Evolutionary conservation across 1,140 invertebrate genomes (phyloP).

Genomic region (Penaeus vannamei): DNA sequence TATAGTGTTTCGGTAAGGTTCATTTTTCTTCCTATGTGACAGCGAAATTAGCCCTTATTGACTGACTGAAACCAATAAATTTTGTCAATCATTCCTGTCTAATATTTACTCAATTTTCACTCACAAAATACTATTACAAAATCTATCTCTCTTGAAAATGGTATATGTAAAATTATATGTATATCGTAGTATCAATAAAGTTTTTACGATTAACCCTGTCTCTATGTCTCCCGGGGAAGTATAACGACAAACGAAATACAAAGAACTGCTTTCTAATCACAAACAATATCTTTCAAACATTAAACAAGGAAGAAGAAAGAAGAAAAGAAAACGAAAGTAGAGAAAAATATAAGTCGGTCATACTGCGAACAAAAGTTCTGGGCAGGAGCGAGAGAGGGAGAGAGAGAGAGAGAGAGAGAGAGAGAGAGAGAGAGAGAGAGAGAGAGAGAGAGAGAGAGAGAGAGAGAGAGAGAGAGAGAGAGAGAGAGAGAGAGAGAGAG

Average conservation of each 20-base stretch:
- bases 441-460: too few relatives aligned
- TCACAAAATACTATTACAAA: conserved; percentile 40
- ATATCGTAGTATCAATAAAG: conserved; percentile 56
- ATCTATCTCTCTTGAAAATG: conserved; percentile 49
- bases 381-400: background rate
- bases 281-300: too few relatives aligned
- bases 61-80: conserved; percentile 29
- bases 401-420: too few relatives aligned
- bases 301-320: background rate
- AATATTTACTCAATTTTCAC: conserved; percentile 46
- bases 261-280: background rate
- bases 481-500: too few relatives aligned
- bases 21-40: conserved; percentile 25
- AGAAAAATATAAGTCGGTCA: background rate
- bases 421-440: too few relatives aligned
- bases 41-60: conserved; percentile 40
- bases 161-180: conserved; percentile 58
- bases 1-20: conserved; percentile 42
- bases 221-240: background rate
- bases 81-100: conserved; percentile 39
- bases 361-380: background rate
- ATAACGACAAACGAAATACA: background rate
- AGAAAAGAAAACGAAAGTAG: background rate
- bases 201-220: conserved; percentile 31
- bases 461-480: too few relatives aligned